Evolutionary conservation across 2,888 invertebrate genomes (phyloP).

Genomic region (Acrocyrtus sp.): DNA sequence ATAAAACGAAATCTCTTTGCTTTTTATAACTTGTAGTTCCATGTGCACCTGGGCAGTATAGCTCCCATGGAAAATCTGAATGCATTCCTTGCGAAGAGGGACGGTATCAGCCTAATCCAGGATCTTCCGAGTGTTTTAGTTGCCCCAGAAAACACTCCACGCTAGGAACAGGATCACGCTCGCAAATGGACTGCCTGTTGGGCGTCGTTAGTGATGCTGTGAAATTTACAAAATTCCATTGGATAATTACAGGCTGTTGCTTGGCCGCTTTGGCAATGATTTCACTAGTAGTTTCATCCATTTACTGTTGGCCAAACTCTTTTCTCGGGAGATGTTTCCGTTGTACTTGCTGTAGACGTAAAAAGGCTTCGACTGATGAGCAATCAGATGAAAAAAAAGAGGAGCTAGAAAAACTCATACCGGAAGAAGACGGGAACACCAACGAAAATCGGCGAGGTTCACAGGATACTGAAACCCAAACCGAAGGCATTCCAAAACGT

Average conservation of each 20-base stretch:
- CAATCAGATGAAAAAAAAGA: not conserved
- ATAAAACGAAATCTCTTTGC: not conserved
- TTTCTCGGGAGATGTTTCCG: not conserved
- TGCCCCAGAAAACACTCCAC: slow-evolving; percentile 20
- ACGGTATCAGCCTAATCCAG: slow-evolving; percentile 28
- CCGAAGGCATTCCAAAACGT: not conserved
- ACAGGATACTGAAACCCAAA: not conserved
- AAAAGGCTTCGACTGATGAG: not conserved
- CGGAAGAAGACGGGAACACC: not conserved
- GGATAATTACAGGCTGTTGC: not conserved
- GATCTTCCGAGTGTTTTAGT: slow-evolving; percentile 22
- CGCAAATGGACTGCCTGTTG: slow-evolving; percentile 13
- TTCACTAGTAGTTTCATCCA: not conserved
- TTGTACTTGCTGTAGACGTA: slow-evolving; percentile 11
- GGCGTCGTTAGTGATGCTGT: not conserved
- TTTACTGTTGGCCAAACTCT: slow-evolving; percentile 22
- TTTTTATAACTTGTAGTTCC: slow-evolving; percentile 27
- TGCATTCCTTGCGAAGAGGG: slow-evolving; percentile 20
- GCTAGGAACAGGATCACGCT: not conserved
- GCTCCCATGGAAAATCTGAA: slow-evolving; percentile 8
- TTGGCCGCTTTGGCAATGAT: not conserved
- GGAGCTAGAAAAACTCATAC: not conserved
- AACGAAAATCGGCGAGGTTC: not conserved
- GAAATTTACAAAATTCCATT: not conserved
- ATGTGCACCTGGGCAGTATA: slow-evolving; percentile 22